Evolutionary conservation across 2,113 vertebrate genomes (phyloP), one percentile per base, ranked within the genome.

Genomic region (Vanacampus margaritifer): DNA sequence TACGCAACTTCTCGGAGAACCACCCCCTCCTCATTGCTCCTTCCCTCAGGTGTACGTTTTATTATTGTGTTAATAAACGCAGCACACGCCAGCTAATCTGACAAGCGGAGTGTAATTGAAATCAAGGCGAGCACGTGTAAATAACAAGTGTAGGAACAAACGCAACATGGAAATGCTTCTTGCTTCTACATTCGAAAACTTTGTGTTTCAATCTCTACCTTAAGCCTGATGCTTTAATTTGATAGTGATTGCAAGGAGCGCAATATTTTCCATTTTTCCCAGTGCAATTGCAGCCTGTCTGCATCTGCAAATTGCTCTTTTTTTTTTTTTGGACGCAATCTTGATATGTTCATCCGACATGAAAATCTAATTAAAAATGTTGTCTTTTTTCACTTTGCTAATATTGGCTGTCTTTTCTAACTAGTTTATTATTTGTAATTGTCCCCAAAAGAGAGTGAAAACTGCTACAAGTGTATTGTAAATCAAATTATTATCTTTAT

Each of bases 61-160:
- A 74, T 89, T 79, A 72, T 84, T 88, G 84, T 81, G 80, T 81
- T 84, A 87, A 88, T 91, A 87, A 88, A 87, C 87, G 78, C 80
- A 69, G 70, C 62, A 35, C 65, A 43, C 46, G 71, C 61, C 75
- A 79, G 73, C 75, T 82, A 70, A 85, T 89, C 87, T 84, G 84
- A 86, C 85, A 88, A 82, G 86, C 87, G 83, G 75, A 78, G 32
- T 39, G 81, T 87, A 89, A 91, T 90, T 87, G 76, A 85, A 85
- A 88, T 72, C 61, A 87, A 84, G 84, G 74, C 73, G 76, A 78
- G 54, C 72, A 64, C 68, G 75, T 68, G 69, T 82, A 88, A 87
- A 90, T 83, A 83, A 84, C 75, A 76, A 74, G 69, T 83, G 80
- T 84, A 80, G 83, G 75, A 81, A 79, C 83, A 81, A 71, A 35